These are phyloP conservation scores for Naso thynnoides DNA, from an alignment of 2,797 vertebrate species.

Conservation along the genomic window DNA sequence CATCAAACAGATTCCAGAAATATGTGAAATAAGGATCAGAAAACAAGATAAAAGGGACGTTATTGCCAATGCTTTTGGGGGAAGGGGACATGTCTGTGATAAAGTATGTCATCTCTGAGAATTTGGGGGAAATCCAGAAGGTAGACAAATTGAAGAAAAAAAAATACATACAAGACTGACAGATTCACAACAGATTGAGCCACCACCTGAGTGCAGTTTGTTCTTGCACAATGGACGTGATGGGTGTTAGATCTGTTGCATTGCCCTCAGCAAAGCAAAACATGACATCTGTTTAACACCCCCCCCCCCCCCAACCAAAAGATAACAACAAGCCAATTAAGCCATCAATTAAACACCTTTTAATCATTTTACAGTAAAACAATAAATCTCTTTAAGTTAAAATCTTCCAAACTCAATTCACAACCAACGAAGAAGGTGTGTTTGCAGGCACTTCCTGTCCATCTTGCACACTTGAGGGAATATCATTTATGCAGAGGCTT, in stretches of 20 bases:
- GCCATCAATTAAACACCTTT: slow-evolving; percentile 20
- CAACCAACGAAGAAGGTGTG: slow-evolving; percentile 20
- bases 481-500: slow-evolving; percentile 50
- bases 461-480: slow-evolving; percentile 54
- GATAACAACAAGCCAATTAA: slow-evolving; percentile 8
- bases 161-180: slow-evolving; percentile 26
- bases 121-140: slow-evolving; percentile 25
- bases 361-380: slow-evolving; percentile 38
- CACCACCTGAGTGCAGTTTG: slow-evolving; percentile 28
- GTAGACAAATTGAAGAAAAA: slow-evolving; percentile 35
- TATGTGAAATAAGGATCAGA: slow-evolving; percentile 66
- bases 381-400: slow-evolving; percentile 20
- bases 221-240: slow-evolving; percentile 36
- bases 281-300: neutral
- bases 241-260: slow-evolving; percentile 23
- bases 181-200: slow-evolving; percentile 54
- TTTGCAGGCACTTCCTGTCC: slow-evolving; percentile 30
- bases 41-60: slow-evolving; percentile 51
- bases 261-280: slow-evolving; percentile 30
- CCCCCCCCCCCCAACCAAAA: slow-evolving; percentile 11
- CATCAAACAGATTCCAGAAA: slow-evolving; percentile 70
- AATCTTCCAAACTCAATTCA: slow-evolving; percentile 17
- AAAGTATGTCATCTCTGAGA: slow-evolving; percentile 39
- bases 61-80: slow-evolving; percentile 42
- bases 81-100: slow-evolving; percentile 25